A percentile compares a stretch with the other conserved stretches of the same genome.
These are phyloP conservation scores for Sparus aurata DNA, from an alignment of 2,797 vertebrate genomes.

Conservation along the genomic window DNA sequence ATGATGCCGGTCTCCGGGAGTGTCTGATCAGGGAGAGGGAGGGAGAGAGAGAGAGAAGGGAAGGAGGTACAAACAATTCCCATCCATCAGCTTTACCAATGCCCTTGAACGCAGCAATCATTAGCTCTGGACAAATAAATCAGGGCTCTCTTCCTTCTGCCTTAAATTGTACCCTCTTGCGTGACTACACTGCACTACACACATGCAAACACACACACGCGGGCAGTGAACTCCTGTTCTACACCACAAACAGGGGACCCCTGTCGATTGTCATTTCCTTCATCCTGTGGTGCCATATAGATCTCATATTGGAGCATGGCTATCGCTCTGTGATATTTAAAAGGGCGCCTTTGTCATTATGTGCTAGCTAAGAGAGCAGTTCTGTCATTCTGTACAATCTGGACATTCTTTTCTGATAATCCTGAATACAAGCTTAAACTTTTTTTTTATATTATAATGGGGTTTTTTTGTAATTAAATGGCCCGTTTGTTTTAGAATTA, in stretches of 20 bases:
- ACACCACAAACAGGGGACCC: too few species aligned
- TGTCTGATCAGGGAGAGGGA: conserved; percentile 32
- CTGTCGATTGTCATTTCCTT: not conserved
- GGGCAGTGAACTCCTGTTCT: not conserved
- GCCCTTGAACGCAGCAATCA: conserved; percentile 81
- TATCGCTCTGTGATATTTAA: not conserved
- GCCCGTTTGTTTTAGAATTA: not conserved
- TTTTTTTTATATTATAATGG: too few species aligned
- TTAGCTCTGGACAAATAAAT: conserved; percentile 78
- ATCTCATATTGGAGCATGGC: not conserved
- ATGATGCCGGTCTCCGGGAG: conserved; percentile 37
- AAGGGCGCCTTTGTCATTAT: not conserved
- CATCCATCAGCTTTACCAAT: conserved; percentile 82
- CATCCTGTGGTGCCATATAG: too few species aligned
- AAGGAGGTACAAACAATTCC: conserved; percentile 43
- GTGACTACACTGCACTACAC: not conserved
- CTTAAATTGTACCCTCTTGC: conserved; percentile 61
- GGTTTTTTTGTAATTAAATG: too few species aligned
- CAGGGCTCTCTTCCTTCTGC: conserved; percentile 62
- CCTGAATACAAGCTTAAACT: not conserved
- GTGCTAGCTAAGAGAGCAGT: too few species aligned
- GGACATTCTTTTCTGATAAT: too few species aligned
- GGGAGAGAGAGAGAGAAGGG: conserved; percentile 22
- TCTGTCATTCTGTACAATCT: too few species aligned
- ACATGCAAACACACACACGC: conserved; percentile 22